Evolutionary conservation across 2,113 vertebrate genomes (phyloP).

Genomic region (Columba livia): DNA sequence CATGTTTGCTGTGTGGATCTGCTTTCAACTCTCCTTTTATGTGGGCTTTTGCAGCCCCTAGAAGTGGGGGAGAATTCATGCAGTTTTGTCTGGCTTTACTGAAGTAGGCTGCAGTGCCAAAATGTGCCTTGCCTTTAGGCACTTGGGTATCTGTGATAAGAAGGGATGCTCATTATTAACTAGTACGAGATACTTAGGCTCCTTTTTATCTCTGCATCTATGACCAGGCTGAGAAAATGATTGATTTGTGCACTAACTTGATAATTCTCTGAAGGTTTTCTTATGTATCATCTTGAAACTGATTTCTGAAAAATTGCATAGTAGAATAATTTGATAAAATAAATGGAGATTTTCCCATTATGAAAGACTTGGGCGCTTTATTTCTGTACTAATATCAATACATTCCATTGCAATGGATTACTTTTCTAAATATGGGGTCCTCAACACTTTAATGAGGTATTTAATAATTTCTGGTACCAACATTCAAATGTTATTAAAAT

Average conservation of each 20-base stretch:
- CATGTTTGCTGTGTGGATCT: background rate
- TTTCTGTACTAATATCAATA: background rate
- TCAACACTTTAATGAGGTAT: background rate
- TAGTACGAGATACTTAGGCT: background rate
- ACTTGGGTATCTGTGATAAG: background rate
- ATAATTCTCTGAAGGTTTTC: background rate
- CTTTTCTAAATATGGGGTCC: background rate
- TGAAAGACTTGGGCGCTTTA: background rate
- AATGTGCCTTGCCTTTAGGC: background rate
- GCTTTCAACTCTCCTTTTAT: background rate
- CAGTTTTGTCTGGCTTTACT: background rate
- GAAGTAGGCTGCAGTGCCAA: background rate
- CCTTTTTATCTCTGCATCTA: background rate
- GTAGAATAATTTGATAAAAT: conserved; percentile 11
- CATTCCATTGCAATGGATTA: background rate
- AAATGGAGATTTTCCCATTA: background rate
- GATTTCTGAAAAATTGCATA: background rate
- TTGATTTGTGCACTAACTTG: background rate
- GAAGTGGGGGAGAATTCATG: background rate
- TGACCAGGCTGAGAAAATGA: background rate
- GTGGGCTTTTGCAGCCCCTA: background rate
- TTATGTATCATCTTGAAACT: background rate
- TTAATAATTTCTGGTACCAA: background rate
- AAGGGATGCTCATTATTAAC: background rate
- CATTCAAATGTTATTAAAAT: background rate